A percentile compares a stretch with the other conserved stretches of the same genome.
These are phyloP conservation scores for Drosophila asahinai DNA, from an alignment of 1,140 invertebrate genomes.

Conservation along the genomic window DNA sequence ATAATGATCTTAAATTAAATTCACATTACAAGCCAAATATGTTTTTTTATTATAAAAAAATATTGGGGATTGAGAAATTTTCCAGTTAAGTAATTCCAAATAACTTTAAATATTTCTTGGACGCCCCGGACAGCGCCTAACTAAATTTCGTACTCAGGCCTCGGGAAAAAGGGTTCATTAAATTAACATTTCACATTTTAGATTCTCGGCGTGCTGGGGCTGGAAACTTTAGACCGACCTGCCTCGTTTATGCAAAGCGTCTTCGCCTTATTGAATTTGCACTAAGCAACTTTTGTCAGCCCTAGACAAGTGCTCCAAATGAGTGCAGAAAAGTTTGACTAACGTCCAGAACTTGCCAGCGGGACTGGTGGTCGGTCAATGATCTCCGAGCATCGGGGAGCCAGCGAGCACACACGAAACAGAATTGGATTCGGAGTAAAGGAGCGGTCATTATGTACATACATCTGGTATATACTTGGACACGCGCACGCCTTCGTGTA, in stretches of 20 bases:
- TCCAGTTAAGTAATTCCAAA: neutral
- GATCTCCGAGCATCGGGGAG: constrained; percentile 39
- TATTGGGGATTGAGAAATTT: neutral
- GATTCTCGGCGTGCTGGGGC: constrained; percentile 13
- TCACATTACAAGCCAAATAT: too few species aligned
- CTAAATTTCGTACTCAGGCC: constrained; percentile 8
- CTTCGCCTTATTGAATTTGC: constrained; percentile 69
- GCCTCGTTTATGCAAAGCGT: constrained; percentile 67
- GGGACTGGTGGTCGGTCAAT: constrained; percentile 51
- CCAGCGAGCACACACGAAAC: constrained; percentile 28
- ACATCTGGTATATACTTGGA: constrained; percentile 34
- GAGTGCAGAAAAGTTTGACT: constrained; percentile 56
- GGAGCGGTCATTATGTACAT: constrained; percentile 15
- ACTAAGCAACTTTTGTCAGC: constrained; percentile 57
- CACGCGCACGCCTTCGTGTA: constrained; percentile 55
- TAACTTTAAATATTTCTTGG: neutral
- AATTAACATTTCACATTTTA: constrained; percentile 63
- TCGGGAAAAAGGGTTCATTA: constrained; percentile 58
- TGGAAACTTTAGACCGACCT: constrained; percentile 41
- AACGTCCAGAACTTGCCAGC: constrained; percentile 11
- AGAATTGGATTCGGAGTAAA: constrained; percentile 17
- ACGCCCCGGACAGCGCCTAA: constrained; percentile 1
- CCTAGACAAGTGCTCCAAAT: constrained; percentile 59
- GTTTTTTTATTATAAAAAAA: too few species aligned
- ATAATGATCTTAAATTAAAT: too few species aligned